Evolutionary conservation across 2,113 vertebrate species (phyloP).

Genomic region (Neodontobutis hainanensis): DNA sequence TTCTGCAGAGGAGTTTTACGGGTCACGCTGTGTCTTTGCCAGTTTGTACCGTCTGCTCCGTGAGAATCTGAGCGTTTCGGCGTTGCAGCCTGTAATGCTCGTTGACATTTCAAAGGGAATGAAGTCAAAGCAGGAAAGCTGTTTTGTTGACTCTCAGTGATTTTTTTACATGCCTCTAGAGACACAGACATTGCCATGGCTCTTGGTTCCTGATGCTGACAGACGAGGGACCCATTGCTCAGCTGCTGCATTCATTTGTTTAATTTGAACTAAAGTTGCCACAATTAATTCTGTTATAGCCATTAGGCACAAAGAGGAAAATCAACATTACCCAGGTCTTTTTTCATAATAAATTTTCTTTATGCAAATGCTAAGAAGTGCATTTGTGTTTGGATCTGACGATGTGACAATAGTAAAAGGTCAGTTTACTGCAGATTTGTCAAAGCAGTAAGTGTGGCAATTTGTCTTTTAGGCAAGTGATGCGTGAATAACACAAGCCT

Average conservation of each 20-base stretch:
- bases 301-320: neutral
- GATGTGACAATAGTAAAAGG: constrained; percentile 41
- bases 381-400: constrained; percentile 22
- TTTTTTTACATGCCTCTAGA: constrained; percentile 33
- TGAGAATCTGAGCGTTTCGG: neutral
- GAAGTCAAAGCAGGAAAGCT: constrained; percentile 16
- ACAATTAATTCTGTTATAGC: neutral
- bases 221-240: constrained; percentile 9
- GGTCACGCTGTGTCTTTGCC: neutral
- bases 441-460: constrained; percentile 29
- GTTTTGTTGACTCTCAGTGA: constrained; percentile 27
- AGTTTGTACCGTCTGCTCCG: neutral
- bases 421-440: constrained; percentile 48
- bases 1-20: neutral
- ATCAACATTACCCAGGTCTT: neutral
- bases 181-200: constrained; percentile 13
- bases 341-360: neutral
- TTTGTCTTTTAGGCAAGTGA: constrained; percentile 40
- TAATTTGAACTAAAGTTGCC: neutral
- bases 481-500: constrained; percentile 25
- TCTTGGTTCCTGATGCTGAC: constrained; percentile 21
- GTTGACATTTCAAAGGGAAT: constrained; percentile 41
- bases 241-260: neutral
- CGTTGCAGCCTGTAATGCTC: constrained; percentile 7
- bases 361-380: constrained; percentile 23